Conservation (phyloP, 2,113 vertebrate genomes). For the Chamaea fasciata region DNA sequence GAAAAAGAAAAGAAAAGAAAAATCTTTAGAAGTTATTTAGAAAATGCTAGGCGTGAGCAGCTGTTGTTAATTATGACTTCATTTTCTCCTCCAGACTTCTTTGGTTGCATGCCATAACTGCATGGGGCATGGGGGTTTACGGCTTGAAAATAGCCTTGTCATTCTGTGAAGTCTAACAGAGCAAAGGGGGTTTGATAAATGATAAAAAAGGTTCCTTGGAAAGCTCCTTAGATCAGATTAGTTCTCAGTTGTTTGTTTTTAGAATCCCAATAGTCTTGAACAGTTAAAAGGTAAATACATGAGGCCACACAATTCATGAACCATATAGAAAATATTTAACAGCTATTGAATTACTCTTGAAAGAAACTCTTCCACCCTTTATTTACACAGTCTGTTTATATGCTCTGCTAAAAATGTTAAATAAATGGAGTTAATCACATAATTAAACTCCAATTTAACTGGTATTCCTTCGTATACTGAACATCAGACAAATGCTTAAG, state of each 20-base stretch:
- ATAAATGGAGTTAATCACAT: constrained; percentile 34
- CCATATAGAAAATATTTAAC: constrained; percentile 48
- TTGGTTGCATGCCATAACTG: constrained; percentile 72
- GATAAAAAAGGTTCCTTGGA: constrained; percentile 57
- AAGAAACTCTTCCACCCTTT: constrained; percentile 3
- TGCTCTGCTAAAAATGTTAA: constrained; percentile 13
- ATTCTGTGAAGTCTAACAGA: constrained; percentile 75
- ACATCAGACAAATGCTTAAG: constrained; percentile 31
- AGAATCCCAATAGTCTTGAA: constrained; percentile 31
- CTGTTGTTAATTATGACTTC: constrained; percentile 79
- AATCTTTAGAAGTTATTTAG: constrained; percentile 28
- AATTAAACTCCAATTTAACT: constrained; percentile 32
- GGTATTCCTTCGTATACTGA: neutral
- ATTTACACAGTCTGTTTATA: constrained; percentile 35
- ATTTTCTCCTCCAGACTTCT: constrained; percentile 68
- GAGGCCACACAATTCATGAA: constrained; percentile 33
- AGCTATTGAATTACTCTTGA: constrained; percentile 61
- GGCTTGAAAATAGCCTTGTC: constrained; percentile 73
- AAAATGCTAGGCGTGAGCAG: constrained; percentile 62
- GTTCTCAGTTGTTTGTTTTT: constrained; percentile 51
- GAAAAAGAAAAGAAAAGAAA: neutral
- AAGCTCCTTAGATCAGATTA: constrained; percentile 65
- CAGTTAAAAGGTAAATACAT: constrained; percentile 46
- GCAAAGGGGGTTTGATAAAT: constrained; percentile 70
- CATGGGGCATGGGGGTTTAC: constrained; percentile 73